Evolutionary conservation across 2,113 vertebrate species (phyloP), one percentile per base, ranked within the genome.

Genomic region (Anhinga anhinga): DNA sequence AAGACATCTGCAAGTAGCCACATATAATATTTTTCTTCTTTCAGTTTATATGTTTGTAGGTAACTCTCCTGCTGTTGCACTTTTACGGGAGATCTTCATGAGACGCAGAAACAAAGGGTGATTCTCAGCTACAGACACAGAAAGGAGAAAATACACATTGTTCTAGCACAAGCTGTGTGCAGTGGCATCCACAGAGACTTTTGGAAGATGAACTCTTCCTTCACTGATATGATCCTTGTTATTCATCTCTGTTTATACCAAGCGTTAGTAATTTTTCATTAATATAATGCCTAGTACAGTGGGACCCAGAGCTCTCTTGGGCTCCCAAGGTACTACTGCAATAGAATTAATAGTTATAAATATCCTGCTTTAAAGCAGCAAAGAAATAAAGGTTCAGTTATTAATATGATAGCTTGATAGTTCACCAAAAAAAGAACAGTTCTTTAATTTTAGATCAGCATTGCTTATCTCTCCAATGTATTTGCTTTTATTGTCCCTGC

Each of bases 41-140:
- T 98, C 98, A 98, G 98, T 98, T 98, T 98, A 95, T 98, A 98
- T 98, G 97, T 98, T 98, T 98, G 86, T 98, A 98, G 98, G 98
- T 98, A 95, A 98, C 97, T 97, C 84, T 96, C 95, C 98, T 98
- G 96, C 97, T 97, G 98, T 98, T 98, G 98, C 96, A 50, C 96
- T 98, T 98, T 93, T 95, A 95, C 83, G 97, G 97, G 93, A 97
- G 97, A 97, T 96, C 98, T 98, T 95, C 98, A 97, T 98, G 95
- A 97, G 97, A 98, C 88, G 98, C 98, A 98, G 97, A 97, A 97
- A 98, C 84, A 98, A 96, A 97, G 97, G 97, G 97, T 97, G 98
- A 97, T 98, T 98, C 94, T 98, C 98, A 82, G 96, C 98, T 97
- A 55, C 98, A 98, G 98, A 98, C 97, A 98, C 94, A 97, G 40